Base-by-base conservation (phyloP, 2,113 vertebrate genomes). In the Rhipidura dahli region DNA sequence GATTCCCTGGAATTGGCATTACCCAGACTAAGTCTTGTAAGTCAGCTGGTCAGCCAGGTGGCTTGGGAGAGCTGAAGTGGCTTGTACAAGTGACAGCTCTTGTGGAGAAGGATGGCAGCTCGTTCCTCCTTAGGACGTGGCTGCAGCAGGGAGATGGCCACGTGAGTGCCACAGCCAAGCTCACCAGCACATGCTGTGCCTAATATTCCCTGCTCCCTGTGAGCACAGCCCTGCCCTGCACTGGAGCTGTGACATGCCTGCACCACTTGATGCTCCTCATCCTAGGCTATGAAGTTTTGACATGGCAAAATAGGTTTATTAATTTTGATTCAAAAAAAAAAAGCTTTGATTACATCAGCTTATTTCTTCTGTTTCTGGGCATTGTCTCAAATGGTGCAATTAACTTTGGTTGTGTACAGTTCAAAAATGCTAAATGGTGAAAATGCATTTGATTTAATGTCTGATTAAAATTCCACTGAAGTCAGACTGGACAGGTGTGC, bases 401-500 rank as follows among this genome's bases (percentile, higher is more conserved):
- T 86, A 88, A 89, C 60, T 94, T 83, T 6, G 73, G 63, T 82
- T 91, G 40, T 88, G 54, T 95, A 80, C 51, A 47, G 39, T 89
- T 61, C 54, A 84, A 51, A 89, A 84, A 68, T 56, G 87, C 72
- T 82, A 56, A 94, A 69, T 60, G 14, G 16, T 69, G 40, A 61
- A 87, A 81, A 84, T 86, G 20, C 15, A 56, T 78, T 82, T 3
- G 7, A 70, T 94, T 89, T 90, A 86, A 72, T 80, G 42, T 76
- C 49, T 80, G 75, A 68, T 91, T 86, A 77, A 90, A 92, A 91
- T 94, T 60, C 26, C 27, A 53, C 4, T 65, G 54, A 89, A 90
- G 37, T 69, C 40, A 89, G 69, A 61, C 56, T 68, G 82, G 71
- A 89, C 85, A 64, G 59, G 63, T 93, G 50, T 92, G 64, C 39